Evolutionary conservation across 1,140 invertebrate genomes (phyloP).

Genomic region (Daktulosphaira vitifoliae): DNA sequence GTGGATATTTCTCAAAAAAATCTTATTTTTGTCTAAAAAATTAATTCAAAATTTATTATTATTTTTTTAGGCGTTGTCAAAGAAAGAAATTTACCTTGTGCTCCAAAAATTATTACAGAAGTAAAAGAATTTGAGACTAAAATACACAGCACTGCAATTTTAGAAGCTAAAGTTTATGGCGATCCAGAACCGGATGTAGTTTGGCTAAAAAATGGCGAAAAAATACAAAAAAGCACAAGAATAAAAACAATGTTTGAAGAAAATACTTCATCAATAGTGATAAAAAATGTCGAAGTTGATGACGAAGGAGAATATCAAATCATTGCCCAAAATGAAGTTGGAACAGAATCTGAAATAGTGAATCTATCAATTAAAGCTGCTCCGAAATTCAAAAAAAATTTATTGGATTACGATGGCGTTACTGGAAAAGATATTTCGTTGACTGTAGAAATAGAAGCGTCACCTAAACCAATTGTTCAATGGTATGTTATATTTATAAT

Average conservation of each 20-base stretch:
- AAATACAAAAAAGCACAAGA: conserved; percentile 67
- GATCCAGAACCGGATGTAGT: conserved; percentile 87
- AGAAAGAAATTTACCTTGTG: conserved; percentile 69
- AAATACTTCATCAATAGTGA: conserved; percentile 82
- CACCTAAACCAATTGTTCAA: conserved; percentile 66
- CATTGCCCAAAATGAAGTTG: conserved; percentile 78
- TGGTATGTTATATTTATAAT: conserved; percentile 51
- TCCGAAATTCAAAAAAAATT: conserved; percentile 71
- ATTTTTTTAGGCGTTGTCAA: conserved; percentile 59
- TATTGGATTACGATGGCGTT: conserved; percentile 54
- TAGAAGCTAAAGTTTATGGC: conserved; percentile 77
- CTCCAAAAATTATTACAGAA: conserved; percentile 66
- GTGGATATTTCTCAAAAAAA: too few species aligned
- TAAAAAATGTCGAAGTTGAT: conserved; percentile 72
- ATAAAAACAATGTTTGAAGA: conserved; percentile 84
- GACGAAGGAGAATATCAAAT: conserved; percentile 82
- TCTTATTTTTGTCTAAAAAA: too few species aligned
- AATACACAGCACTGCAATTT: conserved; percentile 83
- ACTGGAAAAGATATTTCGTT: conserved; percentile 60
- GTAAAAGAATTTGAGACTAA: conserved; percentile 63
- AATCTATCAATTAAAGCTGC: conserved; percentile 68
- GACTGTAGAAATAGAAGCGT: conserved; percentile 71
- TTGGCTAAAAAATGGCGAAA: conserved; percentile 76
- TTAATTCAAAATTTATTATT: neutral
- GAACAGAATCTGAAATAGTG: conserved; percentile 65